phyloP scores from a whole-genome alignment of 2,113 vertebrate genomes.

The Corythornis cristatus region DNA sequence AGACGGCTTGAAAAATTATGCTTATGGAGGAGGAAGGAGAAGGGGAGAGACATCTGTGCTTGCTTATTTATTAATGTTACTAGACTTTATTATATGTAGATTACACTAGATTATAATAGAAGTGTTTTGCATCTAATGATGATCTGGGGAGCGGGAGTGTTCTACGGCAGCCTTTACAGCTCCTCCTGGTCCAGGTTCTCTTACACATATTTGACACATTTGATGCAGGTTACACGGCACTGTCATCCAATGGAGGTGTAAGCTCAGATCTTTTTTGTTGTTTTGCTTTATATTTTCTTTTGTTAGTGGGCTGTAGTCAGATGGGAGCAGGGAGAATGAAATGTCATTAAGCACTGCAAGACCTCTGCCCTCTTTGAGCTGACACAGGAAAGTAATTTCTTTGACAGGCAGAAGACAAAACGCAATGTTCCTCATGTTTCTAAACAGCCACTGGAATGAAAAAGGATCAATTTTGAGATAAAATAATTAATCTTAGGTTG shows the following conservation, averaged over 20 bases:
- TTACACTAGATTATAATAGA: neutral
- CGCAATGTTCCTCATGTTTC: neutral
- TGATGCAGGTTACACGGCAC: neutral
- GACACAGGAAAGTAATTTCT: neutral
- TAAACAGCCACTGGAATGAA: neutral
- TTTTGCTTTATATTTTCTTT: neutral
- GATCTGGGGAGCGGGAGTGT: neutral
- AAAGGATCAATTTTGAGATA: neutral
- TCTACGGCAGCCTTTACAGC: neutral
- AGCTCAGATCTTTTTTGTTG: neutral
- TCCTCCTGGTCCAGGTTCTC: neutral
- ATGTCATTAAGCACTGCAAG: neutral
- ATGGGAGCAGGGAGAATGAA: neutral
- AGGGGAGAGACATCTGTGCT: neutral
- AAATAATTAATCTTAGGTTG: neutral
- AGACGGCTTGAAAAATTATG: conserved; percentile 19
- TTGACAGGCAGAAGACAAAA: conserved; percentile 3
- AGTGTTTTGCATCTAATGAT: neutral
- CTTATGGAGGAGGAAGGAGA: neutral
- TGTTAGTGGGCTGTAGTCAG: neutral
- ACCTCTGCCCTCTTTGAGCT: neutral
- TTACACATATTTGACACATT: neutral
- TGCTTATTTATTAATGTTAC: conserved; percentile 16
- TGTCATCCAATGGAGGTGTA: neutral
- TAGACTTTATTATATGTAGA: neutral